Evolutionary conservation across 1,140 invertebrate genomes (phyloP).

Genomic region (Drosophila kepulauana): DNA sequence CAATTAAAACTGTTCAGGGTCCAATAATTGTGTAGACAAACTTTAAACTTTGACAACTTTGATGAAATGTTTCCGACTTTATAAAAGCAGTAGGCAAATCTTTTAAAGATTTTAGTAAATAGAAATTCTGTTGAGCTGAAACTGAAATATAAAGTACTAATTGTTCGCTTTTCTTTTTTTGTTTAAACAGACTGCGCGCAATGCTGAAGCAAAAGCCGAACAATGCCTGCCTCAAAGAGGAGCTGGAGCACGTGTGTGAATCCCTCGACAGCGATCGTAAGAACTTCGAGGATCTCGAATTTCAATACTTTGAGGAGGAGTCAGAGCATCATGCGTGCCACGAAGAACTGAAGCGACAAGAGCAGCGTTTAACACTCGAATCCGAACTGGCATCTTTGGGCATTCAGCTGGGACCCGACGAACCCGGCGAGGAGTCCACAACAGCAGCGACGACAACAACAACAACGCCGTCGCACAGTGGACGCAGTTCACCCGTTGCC

Average conservation of each 20-base stretch:
- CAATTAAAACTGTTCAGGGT: not conserved
- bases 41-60: too few species aligned
- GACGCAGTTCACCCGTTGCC: conserved; percentile 20
- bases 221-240: conserved; percentile 87
- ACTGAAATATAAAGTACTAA: not conserved
- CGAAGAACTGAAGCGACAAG: conserved; percentile 92
- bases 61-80: too few species aligned
- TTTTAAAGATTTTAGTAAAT: too few species aligned
- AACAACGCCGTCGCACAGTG: not conserved
- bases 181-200: conserved; percentile 85
- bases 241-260: conserved; percentile 88
- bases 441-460: too few species aligned
- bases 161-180: conserved; percentile 18
- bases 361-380: conserved; percentile 87
- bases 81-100: too few species aligned
- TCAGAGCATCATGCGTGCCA: conserved; percentile 92
- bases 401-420: conserved; percentile 59
- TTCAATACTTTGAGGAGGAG: conserved; percentile 96
- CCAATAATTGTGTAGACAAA: too few species aligned
- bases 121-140: too few species aligned
- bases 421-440: conserved; percentile 38
- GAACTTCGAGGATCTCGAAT: conserved; percentile 96
- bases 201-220: conserved; percentile 86
- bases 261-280: conserved; percentile 90
- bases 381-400: conserved; percentile 63